These are phyloP conservation scores for Oceanites oceanicus DNA, from an alignment of 2,113 vertebrate genomes.

Conservation along the genomic window DNA sequence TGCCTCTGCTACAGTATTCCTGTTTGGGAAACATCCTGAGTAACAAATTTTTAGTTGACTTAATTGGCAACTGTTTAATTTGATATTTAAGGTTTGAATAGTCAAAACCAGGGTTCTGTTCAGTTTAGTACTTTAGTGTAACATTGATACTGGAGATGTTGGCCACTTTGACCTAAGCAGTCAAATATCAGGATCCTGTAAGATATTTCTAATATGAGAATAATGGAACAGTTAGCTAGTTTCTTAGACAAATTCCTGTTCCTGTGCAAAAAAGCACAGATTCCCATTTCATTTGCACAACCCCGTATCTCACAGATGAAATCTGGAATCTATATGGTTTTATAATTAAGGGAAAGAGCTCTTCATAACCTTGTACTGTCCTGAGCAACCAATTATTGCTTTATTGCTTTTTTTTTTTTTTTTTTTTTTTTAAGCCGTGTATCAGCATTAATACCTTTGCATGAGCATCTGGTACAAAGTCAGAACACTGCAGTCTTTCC, in stretches of 20 bases:
- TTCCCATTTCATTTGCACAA: not conserved
- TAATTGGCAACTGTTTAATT: not conserved
- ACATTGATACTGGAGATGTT: not conserved
- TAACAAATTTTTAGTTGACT: not conserved
- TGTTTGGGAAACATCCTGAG: not conserved
- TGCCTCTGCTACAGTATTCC: not conserved
- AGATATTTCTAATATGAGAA: not conserved
- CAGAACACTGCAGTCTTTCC: not conserved
- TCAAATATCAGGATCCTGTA: not conserved
- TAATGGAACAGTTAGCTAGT: not conserved
- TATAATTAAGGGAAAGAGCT: not conserved
- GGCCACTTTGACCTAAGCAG: not conserved
- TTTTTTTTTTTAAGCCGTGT: not conserved
- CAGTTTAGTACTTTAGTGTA: not conserved
- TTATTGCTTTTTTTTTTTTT: not conserved
- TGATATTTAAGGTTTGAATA: not conserved
- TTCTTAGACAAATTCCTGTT: not conserved
- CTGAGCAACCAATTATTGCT: not conserved
- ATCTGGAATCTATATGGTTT: not conserved
- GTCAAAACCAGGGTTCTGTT: not conserved
- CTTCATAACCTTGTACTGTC: not conserved
- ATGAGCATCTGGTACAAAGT: not conserved
- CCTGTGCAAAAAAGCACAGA: not conserved
- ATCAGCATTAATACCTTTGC: not conserved
- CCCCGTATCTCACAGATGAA: not conserved